Conservation (phyloP, 2,797 vertebrate species). For the Cossypha heuglini region DNA sequence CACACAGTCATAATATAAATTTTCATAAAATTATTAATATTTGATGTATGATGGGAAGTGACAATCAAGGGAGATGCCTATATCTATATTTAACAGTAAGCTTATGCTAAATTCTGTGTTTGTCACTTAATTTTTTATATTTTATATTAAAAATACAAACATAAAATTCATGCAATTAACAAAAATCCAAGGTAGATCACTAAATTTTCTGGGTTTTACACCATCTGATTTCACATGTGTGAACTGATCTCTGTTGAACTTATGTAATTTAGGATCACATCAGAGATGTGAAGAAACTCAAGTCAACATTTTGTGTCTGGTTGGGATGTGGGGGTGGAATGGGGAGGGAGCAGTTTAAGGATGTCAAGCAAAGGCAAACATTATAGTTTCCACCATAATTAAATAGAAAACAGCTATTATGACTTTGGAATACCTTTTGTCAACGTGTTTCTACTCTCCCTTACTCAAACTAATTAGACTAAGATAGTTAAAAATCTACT, state of each 20-base stretch:
- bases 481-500: neutral
- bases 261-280: neutral
- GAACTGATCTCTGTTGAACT: neutral
- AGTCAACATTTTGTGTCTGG: neutral
- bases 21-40: neutral
- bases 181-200: neutral
- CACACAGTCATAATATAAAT: neutral
- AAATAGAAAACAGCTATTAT: neutral
- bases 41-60: neutral
- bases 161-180: neutral
- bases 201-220: neutral
- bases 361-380: neutral
- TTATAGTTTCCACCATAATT: neutral
- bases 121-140: neutral
- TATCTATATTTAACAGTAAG: neutral
- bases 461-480: neutral
- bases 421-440: neutral
- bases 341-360: neutral
- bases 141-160: neutral
- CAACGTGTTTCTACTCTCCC: neutral
- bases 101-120: neutral
- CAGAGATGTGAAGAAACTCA: neutral
- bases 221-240: neutral
- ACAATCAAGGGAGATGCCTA: neutral
- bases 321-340: fast-evolving